Evolutionary conservation across 1,140 invertebrate genomes (phyloP).

Genomic region (Metaphire vulgaris): DNA sequence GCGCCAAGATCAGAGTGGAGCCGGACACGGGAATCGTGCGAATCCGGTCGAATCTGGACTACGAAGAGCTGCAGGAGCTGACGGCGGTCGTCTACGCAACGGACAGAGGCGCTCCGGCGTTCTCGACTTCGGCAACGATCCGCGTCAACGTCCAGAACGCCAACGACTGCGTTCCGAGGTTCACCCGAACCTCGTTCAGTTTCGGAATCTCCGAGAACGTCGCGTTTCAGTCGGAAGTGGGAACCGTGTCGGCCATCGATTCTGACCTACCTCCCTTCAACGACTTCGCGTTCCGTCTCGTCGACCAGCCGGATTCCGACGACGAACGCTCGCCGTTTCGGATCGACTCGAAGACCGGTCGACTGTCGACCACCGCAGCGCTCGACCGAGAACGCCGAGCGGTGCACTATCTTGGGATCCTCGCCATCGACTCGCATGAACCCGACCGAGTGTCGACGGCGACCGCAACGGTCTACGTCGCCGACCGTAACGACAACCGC

Average conservation of each 20-base stretch:
- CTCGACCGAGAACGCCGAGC: constrained; percentile 65
- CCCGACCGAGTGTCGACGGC: constrained; percentile 4
- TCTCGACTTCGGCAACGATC: background rate
- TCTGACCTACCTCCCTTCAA: constrained; percentile 19
- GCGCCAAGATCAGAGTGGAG: background rate
- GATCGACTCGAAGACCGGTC: constrained; percentile 78
- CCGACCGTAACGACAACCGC: constrained; percentile 21
- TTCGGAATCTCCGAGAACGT: background rate
- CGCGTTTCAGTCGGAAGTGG: background rate
- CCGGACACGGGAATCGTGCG: background rate
- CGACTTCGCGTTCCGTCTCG: constrained; percentile 12
- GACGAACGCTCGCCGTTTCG: constrained; percentile 65
- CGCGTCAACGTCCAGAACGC: background rate
- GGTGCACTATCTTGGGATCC: constrained; percentile 10
- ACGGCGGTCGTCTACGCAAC: constrained; percentile 16
- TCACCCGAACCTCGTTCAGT: background rate
- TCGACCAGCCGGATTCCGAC: constrained; percentile 54
- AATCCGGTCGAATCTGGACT: constrained; percentile 14
- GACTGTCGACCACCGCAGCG: constrained; percentile 77
- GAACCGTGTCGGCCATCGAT: constrained; percentile 6
- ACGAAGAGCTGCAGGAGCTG: constrained; percentile 18
- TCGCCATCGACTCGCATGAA: constrained; percentile 10
- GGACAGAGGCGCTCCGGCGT: constrained; percentile 9
- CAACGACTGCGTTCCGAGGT: background rate
- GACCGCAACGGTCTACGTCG: constrained; percentile 9